Evolutionary conservation across 1,140 invertebrate species (phyloP), one percentile per base, ranked within the genome.

Genomic region (Asobara japonica): DNA sequence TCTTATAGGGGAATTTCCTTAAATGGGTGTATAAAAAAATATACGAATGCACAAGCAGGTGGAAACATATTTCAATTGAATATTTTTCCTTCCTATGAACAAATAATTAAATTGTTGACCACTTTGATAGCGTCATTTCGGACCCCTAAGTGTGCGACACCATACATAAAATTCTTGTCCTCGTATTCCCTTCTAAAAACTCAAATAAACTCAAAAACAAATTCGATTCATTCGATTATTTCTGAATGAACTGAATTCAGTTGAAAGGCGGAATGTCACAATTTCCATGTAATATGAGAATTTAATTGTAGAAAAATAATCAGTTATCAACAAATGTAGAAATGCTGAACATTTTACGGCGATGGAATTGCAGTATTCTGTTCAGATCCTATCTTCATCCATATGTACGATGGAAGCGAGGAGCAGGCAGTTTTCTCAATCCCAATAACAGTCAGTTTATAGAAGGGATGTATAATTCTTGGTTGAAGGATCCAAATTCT

Each of bases 381-480:
- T 27, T 27, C 65, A 45, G 8, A 3, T 62, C 8, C 2, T 62
- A 11, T 18, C 4, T 62, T 31, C 60, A 31, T 29, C 60, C n/a
- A 4, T 31, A 11, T 16, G 10, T 31, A n/a, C 27, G 60, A 16
- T 30, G 60, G 27, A 41, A 38, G 48, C 22, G 67, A 29, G 1
- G 56, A 60, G 10, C 61, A 13, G 62, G 77, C 11, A 65, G n/a
- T 0, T 38, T 82, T 27, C 68, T 81, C 18, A 76, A 74, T 64
- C 75, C 70, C 31, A 78, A 25, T 6, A 84, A 78, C 60, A 75
- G 72, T 5, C 73, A 81, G 20, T 84, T 82, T 36, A 70, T 84
- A 20, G 80, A 84, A 3, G n/a, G 79, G 5, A 69, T 83, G 11
- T 82, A 84, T 41, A 66, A 74, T 0, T 16, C 22, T 0, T 84